These are phyloP conservation scores for Perizoma flavofasciatum DNA, from an alignment of 2,888 invertebrate species.

Conservation along the genomic window DNA sequence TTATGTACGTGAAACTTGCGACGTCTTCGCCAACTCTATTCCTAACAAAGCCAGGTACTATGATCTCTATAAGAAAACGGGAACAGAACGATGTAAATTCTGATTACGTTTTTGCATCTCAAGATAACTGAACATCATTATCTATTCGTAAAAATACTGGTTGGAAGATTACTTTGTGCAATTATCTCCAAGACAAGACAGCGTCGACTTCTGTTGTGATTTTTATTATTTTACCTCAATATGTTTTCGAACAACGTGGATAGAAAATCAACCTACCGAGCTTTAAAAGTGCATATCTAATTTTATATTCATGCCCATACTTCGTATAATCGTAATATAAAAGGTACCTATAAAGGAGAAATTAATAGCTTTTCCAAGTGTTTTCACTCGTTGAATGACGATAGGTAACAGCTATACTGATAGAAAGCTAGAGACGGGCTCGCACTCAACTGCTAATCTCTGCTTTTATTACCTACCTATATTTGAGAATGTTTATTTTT, in stretches of 20 bases:
- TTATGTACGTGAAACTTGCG: no score
- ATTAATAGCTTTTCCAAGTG: slow-evolving; percentile 22
- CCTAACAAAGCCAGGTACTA: no score
- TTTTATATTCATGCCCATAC: background rate
- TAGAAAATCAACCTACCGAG: no score
- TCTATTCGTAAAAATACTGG: slow-evolving; percentile 9
- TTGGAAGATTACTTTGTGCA: slow-evolving; percentile 3
- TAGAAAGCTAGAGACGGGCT: slow-evolving; percentile 19
- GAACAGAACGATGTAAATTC: no score
- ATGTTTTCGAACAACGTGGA: no score
- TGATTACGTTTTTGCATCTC: slow-evolving; percentile 22
- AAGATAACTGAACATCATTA: slow-evolving; percentile 19
- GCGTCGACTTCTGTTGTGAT: no score
- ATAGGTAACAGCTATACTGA: slow-evolving; percentile 13
- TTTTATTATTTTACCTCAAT: no score
- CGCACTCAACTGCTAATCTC: slow-evolving; percentile 4
- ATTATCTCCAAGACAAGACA: background rate
- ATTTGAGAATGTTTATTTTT: slow-evolving; percentile 13
- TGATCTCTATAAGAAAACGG: no score
- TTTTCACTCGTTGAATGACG: slow-evolving; percentile 19
- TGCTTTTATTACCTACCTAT: slow-evolving; percentile 9
- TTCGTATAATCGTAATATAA: no score
- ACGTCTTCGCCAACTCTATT: no score
- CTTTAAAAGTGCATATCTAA: no score
- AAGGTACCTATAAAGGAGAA: background rate